phyloP scores from a whole-genome alignment of 1,140 invertebrate genomes.

The Drosophila varians region DNA sequence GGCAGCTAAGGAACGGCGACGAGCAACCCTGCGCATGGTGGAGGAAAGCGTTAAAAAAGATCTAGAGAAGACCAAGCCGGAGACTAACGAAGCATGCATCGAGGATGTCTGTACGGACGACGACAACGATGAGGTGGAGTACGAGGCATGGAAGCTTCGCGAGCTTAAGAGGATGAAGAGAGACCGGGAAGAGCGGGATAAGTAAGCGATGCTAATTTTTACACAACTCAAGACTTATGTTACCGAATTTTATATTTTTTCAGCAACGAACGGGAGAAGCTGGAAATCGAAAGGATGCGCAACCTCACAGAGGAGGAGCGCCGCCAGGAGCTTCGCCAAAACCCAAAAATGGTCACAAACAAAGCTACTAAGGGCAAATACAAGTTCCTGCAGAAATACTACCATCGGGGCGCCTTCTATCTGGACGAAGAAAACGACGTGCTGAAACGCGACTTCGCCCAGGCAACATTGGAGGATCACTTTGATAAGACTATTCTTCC shows the following conservation, averaged over 20 bases:
- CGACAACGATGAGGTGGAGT: slow-evolving; percentile 99
- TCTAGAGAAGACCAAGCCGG: slow-evolving; percentile 84
- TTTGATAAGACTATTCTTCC: slow-evolving; percentile 99
- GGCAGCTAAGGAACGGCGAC: slow-evolving; percentile 91
- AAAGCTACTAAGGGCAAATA: slow-evolving; percentile 99
- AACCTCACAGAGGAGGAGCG: slow-evolving; percentile 99
- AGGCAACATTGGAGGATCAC: slow-evolving; percentile 98
- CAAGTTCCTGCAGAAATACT: slow-evolving; percentile 99
- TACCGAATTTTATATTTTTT: slow-evolving; percentile 36
- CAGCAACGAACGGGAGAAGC: slow-evolving; percentile 92
- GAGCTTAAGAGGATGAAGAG: slow-evolving; percentile 98
- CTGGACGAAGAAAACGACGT: slow-evolving; percentile 97
- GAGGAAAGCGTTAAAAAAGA: slow-evolving; percentile 95
- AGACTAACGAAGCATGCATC: slow-evolving; percentile 88
- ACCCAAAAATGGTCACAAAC: slow-evolving; percentile 97
- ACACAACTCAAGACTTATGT: background rate
- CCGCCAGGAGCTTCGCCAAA: slow-evolving; percentile 93
- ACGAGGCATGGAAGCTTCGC: slow-evolving; percentile 98
- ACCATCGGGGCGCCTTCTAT: slow-evolving; percentile 99
- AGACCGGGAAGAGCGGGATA: slow-evolving; percentile 97
- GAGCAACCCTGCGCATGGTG: slow-evolving; percentile 94
- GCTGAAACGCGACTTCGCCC: slow-evolving; percentile 97
- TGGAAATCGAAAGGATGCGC: slow-evolving; percentile 95
- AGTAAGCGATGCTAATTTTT: slow-evolving; percentile 85
- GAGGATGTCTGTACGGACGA: slow-evolving; percentile 97